Evolutionary conservation across 2,888 invertebrate genomes (phyloP), one percentile per base, ranked within the genome.

Genomic region (Drosophila kambysellisi): DNA sequence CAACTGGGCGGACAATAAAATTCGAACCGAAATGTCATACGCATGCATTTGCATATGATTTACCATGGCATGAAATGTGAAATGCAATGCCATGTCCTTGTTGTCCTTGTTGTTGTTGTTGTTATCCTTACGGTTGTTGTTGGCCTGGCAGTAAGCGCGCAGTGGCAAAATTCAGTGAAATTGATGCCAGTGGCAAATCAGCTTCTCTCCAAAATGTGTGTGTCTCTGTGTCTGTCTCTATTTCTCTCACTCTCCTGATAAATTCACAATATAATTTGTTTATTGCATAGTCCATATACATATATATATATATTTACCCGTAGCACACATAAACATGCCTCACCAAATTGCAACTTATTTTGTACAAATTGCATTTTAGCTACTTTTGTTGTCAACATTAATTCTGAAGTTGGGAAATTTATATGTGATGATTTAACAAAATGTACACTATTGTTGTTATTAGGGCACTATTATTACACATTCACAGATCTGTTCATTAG

Each of bases 1-100:
- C 85, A 85, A 89, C 85, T 74, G 72, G 82, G 88, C 82, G 85
- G 81, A 89, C 85, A 85, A 85, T 85, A 89, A 85, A 85, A 85
- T 88, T 84, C 88, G 83, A 81, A 80, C 83, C 64, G 81, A 89
- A 85, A 85, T 85, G 85, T 85, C 85, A 85, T 88, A 89, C 89
- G 85, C 85, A 85, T 85, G 88, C 88, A 85, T 85, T 85, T 85
- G 85, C 85, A 85, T 85, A 89, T 85, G 85, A 84, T 84, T 88
- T 88, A 59, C 53, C 70, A 54, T 70, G 32, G 33, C 51, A 52
- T 48, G 25, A 46, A 46, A 67, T 58, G 69, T 32, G 32, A 57
- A 64, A 62, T 70, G 80, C 78, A 74, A 62, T 67, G 64, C 51
- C 4, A 59, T 54, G 67, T 43, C 37, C 77, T 75, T 68, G 48